Evolutionary conservation across 2,113 vertebrate genomes (phyloP).

Genomic region (Etia nguti): DNA sequence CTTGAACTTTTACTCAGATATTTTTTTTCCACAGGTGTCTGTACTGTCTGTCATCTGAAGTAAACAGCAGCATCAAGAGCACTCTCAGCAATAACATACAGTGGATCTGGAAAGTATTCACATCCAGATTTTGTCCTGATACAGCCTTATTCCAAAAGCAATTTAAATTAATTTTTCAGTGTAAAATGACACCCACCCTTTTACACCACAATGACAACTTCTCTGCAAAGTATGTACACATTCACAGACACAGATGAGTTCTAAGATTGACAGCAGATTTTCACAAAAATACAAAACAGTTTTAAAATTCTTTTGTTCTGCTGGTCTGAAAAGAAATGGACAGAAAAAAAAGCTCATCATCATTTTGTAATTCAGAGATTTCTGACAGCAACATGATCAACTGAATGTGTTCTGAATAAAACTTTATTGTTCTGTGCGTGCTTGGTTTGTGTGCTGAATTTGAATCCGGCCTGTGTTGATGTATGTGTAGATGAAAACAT

Average conservation of each 20-base stretch:
- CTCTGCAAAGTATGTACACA: not conserved
- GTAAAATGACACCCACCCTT: no score
- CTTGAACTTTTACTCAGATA: no score
- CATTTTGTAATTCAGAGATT: not conserved
- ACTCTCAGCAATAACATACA: no score
- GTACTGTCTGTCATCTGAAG: no score
- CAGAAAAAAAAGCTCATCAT: no score
- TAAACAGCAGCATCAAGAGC: no score
- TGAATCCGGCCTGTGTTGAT: not conserved
- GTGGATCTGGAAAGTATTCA: no score
- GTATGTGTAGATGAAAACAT: not conserved
- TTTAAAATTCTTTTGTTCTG: not conserved
- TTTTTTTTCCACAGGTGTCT: no score
- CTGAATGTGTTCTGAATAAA: not conserved
- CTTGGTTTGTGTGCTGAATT: not conserved
- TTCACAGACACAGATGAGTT: rapidly evolving
- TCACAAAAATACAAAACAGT: not conserved
- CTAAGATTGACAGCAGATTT: not conserved
- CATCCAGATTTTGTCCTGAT: no score
- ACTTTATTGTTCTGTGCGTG: rapidly evolving
- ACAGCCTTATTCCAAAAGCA: no score
- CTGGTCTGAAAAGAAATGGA: no score
- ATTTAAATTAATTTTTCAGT: no score
- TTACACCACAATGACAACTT: not conserved
- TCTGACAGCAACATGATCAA: not conserved